Evolutionary conservation across 2,888 invertebrate genomes (phyloP), one percentile per base, ranked within the genome.

Genomic region (Molorchus minor): DNA sequence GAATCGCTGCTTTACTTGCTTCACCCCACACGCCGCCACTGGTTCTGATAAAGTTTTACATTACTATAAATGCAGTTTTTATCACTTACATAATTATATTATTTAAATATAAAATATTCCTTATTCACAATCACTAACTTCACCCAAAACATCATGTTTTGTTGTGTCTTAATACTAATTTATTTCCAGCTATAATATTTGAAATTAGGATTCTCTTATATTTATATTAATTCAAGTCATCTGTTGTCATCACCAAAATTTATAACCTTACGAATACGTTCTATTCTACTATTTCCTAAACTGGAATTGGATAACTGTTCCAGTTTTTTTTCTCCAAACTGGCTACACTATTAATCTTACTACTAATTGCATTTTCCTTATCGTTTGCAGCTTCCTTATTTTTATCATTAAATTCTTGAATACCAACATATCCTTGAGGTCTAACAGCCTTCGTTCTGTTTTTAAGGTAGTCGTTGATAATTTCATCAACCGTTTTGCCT

Each of bases 401-500:
- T 79, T 81, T 0, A 80, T 81, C 64, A 79, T 47, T 40, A n/a
- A 77, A 67, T 80, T 69, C 70, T 21, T 70, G 69, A 21, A 68
- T 64, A 1, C 68, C 70, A 8, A 75, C 58, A 73, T 86, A 87
- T 0, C 86, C 86, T 0, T 82, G 78, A 0, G 86, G 73, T 80
- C 77, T 79, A 8, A 81, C 62, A 73, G 80, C 30, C 80, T 75
- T 58, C 78, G 71, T 63, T 78, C 81, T 69, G 25, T 61, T 70
- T 33, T 51, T 74, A 40, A 74, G 62, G 30, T 72, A 73, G 19
- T 78, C 77, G 33, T 81, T 80, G 65, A 83, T 82, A 58, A 89
- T 86, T 45, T 89, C 88, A 35, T 89, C 89, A 1, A 86, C 83
- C 0, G 85, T 81, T 66, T 86, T 86, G 0, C 88, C 89, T 72